phyloP scores from a whole-genome alignment of 2,888 invertebrate species.

The Abscondita cerata region DNA sequence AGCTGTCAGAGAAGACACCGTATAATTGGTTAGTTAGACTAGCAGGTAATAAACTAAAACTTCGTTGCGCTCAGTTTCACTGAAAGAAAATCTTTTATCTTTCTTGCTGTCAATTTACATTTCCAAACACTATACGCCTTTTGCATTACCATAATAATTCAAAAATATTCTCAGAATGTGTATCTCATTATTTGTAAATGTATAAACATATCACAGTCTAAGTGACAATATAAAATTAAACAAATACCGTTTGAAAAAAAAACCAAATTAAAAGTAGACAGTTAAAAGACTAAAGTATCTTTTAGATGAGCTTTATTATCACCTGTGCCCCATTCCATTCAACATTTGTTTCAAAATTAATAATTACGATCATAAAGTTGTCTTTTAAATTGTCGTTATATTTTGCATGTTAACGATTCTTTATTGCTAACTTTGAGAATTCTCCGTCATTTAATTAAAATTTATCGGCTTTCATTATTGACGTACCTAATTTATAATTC shows the following conservation, averaged over 20 bases:
- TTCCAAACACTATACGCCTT: constrained; percentile 60
- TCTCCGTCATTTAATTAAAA: neutral
- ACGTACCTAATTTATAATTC: no score
- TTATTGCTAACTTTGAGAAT: neutral
- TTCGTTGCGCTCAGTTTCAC: constrained; percentile 49
- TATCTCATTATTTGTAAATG: constrained; percentile 30
- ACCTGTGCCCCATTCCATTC: constrained; percentile 44
- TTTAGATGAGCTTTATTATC: constrained; percentile 49
- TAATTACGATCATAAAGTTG: constrained; percentile 40
- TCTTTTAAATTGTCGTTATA: constrained; percentile 36
- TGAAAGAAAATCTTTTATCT: constrained; percentile 45
- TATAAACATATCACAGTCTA: constrained; percentile 47
- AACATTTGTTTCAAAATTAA: constrained; percentile 44
- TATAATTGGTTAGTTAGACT: constrained; percentile 60
- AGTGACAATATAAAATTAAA: constrained; percentile 37
- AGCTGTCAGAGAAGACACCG: constrained; percentile 60
- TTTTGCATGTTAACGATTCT: neutral
- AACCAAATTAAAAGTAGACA: constrained; percentile 47
- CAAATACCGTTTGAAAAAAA: constrained; percentile 38
- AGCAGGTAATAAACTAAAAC: constrained; percentile 57
- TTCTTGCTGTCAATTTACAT: constrained; percentile 60
- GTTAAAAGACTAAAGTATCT: constrained; percentile 43
- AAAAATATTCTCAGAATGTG: constrained; percentile 55
- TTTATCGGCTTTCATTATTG: neutral
- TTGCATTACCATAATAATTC: constrained; percentile 60